Conservation (phyloP, 2,888 invertebrate species). For the Phaedon cochleariae region DNA sequence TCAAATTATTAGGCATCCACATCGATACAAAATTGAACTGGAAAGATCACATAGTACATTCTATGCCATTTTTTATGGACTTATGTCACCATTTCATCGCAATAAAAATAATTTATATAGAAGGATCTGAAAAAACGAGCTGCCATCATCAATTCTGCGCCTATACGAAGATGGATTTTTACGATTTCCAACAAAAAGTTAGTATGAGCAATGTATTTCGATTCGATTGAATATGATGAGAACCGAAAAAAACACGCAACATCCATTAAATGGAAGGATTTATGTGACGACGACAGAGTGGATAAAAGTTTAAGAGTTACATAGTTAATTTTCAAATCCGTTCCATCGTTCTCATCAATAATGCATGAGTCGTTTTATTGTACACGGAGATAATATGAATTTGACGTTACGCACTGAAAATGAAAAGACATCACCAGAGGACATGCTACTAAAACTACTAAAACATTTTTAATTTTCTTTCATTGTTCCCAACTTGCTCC, state of each 20-base stretch:
- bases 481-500: too few species aligned
- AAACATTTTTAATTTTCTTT: too few species aligned
- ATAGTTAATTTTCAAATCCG: slow-evolving; percentile 57
- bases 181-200: neutral
- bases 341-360: slow-evolving; percentile 52
- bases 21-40: too few species aligned
- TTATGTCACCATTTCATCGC: too few species aligned
- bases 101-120: too few species aligned
- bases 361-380: slow-evolving; percentile 51
- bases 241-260: slow-evolving; percentile 43
- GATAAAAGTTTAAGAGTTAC: slow-evolving; percentile 55
- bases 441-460: too few species aligned
- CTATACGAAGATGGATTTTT: neutral
- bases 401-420: slow-evolving; percentile 16
- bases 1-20: too few species aligned
- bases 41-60: too few species aligned
- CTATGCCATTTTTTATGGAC: too few species aligned
- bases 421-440: neutral
- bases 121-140: neutral
- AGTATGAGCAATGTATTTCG: neutral
- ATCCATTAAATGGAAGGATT: slow-evolving; percentile 55
- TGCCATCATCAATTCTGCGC: neutral
- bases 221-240: slow-evolving; percentile 10
- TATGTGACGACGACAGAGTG: slow-evolving; percentile 54
- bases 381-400: slow-evolving; percentile 16